Evolutionary conservation across 2,797 vertebrate genomes (phyloP).

Genomic region (Scolopax rusticola): DNA sequence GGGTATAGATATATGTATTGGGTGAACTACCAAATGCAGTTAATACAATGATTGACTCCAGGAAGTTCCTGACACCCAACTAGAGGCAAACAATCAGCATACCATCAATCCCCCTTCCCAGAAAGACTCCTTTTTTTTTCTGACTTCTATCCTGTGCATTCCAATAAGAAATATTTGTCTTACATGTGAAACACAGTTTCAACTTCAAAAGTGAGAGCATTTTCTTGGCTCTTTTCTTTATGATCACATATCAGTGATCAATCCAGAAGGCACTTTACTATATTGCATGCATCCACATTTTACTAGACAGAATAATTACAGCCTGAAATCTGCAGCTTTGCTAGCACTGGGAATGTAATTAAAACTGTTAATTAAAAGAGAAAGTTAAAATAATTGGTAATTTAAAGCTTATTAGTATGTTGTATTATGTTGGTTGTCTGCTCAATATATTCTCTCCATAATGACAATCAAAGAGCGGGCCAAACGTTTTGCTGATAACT

Average conservation of each 20-base stretch:
- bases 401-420: background rate
- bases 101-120: accelerated
- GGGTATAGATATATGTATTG: background rate
- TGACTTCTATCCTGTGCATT: background rate
- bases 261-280: background rate
- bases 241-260: background rate
- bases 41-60: background rate
- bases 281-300: background rate
- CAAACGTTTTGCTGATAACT: background rate
- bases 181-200: background rate
- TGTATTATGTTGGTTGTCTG: background rate
- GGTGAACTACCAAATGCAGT: background rate
- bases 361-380: background rate
- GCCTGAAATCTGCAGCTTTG: background rate
- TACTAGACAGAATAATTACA: background rate
- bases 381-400: background rate
- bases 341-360: background rate
- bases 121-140: background rate
- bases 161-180: background rate
- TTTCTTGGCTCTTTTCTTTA: background rate
- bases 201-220: background rate
- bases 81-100: accelerated
- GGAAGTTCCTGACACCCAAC: background rate
- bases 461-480: background rate
- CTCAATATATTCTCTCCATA: background rate